Evolutionary conservation across 2,888 invertebrate species (phyloP).

Genomic region (Alloplasta piceator): DNA sequence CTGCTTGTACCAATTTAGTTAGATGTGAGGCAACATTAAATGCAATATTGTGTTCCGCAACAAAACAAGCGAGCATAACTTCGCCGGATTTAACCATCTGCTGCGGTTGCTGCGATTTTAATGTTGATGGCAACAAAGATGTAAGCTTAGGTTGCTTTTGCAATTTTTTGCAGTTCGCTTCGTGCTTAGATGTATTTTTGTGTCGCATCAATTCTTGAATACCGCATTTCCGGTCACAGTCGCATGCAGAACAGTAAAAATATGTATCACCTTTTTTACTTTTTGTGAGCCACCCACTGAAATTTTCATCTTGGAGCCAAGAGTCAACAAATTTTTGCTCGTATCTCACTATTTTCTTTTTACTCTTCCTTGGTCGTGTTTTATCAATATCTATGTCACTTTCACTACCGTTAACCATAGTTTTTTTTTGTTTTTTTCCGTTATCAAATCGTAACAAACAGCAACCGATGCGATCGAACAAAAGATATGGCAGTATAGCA

Average conservation of each 20-base stretch:
- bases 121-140: constrained; percentile 16
- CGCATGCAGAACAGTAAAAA: constrained; percentile 31
- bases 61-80: constrained; percentile 62
- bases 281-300: constrained; percentile 16
- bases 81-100: constrained; percentile 61
- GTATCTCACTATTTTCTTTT: no score
- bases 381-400: no score
- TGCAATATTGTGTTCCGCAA: constrained; percentile 71
- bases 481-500: no score
- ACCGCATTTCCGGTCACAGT: constrained; percentile 20
- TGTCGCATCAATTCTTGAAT: constrained; percentile 26
- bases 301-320: no score
- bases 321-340: no score
- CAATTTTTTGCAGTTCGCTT: constrained; percentile 28
- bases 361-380: no score
- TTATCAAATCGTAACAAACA: no score
- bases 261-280: constrained; percentile 24
- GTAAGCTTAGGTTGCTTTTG: constrained; percentile 3
- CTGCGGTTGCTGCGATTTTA: constrained; percentile 5
- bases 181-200: constrained; percentile 23
- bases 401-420: no score
- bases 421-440: no score
- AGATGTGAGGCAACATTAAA: constrained; percentile 69
- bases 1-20: constrained; percentile 60
- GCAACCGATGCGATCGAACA: no score